Conservation (phyloP, 2,888 invertebrate genomes). For the Nephrotoma appendiculata region DNA sequence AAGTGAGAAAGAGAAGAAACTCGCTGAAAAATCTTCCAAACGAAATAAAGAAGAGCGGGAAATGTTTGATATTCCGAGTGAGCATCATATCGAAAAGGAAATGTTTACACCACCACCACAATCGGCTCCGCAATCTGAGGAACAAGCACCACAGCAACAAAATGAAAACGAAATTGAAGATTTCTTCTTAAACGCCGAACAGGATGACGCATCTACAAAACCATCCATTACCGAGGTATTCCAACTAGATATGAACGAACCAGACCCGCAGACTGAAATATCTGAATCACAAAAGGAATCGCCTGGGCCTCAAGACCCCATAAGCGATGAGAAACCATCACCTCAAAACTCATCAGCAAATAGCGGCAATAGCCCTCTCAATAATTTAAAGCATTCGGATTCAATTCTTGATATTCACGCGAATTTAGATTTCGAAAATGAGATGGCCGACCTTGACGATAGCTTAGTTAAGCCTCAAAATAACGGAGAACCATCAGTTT, state of each 20-base stretch:
- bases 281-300: not conserved
- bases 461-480: conserved; percentile 4
- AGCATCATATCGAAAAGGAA: conserved; percentile 14
- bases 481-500: conserved; percentile 21
- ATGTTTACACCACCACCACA: conserved; percentile 2
- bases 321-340: not conserved
- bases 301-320: not conserved
- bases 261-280: not conserved
- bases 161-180: not conserved
- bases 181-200: not conserved
- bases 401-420: conserved; percentile 22
- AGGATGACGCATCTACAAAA: not conserved
- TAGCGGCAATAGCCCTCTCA: conserved; percentile 2
- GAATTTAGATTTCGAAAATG: conserved; percentile 22
- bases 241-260: not conserved
- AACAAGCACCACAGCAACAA: not conserved
- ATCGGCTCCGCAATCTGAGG: not conserved
- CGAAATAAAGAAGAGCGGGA: conserved; percentile 14
- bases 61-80: conserved; percentile 6
- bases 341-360: not conserved
- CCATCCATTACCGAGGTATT: not conserved
- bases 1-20: conserved; percentile 12
- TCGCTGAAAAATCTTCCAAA: conserved; percentile 9
- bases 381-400: conserved; percentile 21
- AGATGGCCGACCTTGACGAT: conserved; percentile 13